A percentile compares a stretch with the other conserved stretches of the same genome.
phyloP scores from a whole-genome alignment of 2,888 invertebrate species.

The Apotomis turbidana region DNA sequence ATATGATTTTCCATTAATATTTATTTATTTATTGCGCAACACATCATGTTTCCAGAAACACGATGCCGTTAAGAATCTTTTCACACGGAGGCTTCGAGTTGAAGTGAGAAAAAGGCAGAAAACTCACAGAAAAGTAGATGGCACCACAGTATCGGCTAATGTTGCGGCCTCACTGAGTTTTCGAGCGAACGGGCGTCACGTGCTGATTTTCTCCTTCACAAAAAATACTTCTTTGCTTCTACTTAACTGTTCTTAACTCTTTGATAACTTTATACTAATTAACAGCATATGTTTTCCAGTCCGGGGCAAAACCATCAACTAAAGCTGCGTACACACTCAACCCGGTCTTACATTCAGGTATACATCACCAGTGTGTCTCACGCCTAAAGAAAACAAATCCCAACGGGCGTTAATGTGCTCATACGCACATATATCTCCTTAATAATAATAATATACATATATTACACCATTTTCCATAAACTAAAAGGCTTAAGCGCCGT shows the following conservation, averaged over 20 bases:
- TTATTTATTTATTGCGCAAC: slow-evolving; percentile 81
- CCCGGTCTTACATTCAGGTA: slow-evolving; percentile 7
- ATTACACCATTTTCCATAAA: slow-evolving; percentile 34
- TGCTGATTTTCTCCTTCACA: too few relatives aligned
- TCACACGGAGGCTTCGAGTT: background rate
- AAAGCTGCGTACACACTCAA: background rate
- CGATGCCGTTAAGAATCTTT: slow-evolving; percentile 59
- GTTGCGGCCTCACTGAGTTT: too few relatives aligned
- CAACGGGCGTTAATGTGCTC: slow-evolving; percentile 62
- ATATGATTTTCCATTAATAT: too few relatives aligned
- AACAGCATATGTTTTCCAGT: too few relatives aligned
- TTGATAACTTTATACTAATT: too few relatives aligned
- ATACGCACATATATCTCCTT: slow-evolving; percentile 63
- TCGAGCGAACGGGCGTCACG: too few relatives aligned
- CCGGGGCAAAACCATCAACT: background rate
- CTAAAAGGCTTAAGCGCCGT: slow-evolving; percentile 3
- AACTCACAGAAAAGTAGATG: too few relatives aligned
- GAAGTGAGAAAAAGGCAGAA: too few relatives aligned
- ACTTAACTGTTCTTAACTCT: too few relatives aligned
- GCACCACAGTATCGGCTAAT: too few relatives aligned
- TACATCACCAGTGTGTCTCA: slow-evolving; percentile 49
- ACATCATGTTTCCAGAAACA: slow-evolving; percentile 78
- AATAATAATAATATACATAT: slow-evolving; percentile 54
- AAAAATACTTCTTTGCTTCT: too few relatives aligned
- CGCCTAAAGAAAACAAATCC: slow-evolving; percentile 59